Evolutionary conservation across 2,113 vertebrate genomes (phyloP).

Genomic region (Otis tarda): DNA sequence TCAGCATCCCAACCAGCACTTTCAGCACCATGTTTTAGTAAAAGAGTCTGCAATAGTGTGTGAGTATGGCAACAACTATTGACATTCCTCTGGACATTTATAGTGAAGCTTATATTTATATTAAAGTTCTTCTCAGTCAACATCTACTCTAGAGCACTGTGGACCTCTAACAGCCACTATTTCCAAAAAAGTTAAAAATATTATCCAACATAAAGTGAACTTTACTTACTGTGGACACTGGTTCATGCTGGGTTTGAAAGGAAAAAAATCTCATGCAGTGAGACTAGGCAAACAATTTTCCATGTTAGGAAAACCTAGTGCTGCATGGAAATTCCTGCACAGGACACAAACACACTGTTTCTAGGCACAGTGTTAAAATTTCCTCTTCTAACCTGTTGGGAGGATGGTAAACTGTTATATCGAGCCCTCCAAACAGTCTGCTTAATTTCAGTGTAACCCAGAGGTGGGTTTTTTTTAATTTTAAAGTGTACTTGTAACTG

Average conservation of each 20-base stretch:
- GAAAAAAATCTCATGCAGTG: background rate
- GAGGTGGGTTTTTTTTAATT: background rate
- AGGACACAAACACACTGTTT: background rate
- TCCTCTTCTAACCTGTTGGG: background rate
- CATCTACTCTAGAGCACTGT: background rate
- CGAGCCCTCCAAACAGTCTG: background rate
- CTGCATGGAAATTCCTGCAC: background rate
- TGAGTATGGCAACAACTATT: background rate
- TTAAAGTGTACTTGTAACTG: background rate
- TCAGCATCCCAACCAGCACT: background rate
- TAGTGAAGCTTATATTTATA: background rate
- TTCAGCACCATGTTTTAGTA: background rate
- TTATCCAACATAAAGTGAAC: background rate
- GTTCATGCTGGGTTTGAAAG: background rate
- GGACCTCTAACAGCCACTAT: background rate
- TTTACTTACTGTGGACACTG: background rate
- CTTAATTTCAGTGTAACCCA: background rate
- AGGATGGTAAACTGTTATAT: background rate
- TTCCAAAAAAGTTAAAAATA: background rate
- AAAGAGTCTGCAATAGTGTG: background rate
- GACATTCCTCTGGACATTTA: background rate
- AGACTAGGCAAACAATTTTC: background rate
- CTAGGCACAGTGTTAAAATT: background rate
- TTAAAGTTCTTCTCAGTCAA: background rate
- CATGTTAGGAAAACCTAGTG: background rate